Evolutionary conservation across 2,797 vertebrate genomes (phyloP), one percentile per base, ranked within the genome.

Genomic region (Chiroxiphia lanceolata): DNA sequence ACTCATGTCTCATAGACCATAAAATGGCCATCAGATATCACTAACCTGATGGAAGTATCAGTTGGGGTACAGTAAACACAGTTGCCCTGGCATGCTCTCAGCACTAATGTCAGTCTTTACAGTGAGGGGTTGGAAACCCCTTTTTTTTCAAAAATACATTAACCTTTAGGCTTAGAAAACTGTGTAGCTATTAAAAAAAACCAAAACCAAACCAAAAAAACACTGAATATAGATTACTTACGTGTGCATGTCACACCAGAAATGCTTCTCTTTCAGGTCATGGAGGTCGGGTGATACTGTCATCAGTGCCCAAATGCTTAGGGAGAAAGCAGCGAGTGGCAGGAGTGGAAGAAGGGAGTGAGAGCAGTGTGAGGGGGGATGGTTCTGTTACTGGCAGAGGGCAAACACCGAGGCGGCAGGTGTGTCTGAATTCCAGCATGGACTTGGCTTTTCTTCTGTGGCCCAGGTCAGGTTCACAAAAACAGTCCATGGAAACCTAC

Each of bases 181-280:
- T 9, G 23, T 54, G 13, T 40, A 9, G 47, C 26, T 53, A 26
- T 51, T 50, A 36, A 63, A 74, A 89, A 84, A 36, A 40, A 40
- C 14, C 12, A 11, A 36, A n/a, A n/a, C n/a, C 9, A 36, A 38
- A 38, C 36, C 5, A 72, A 65, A 42, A 40, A 50, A 38, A 20
- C 36, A 45, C 45, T 45, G 45, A 13, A 9, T 72, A 18, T 27
- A 23, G 56, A 33, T 75, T 13, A 29, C 25, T 70, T 53, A 33
- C 0, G 1, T 6, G 0, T 18, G 9, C 29, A 1, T 60, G 8
- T 40, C 9, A 20, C 6, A 48, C 3, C 10, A 72, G 75, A 89
- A 83, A 44, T 14, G 34, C 22, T 87, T 90, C 63, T 47, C 76
- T 77, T 48, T 50, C 69, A 16, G 19, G 45, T 14, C 29, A 5